Base-by-base conservation (phyloP, 1,140 invertebrate genomes). In the Neodiprion pinetum region DNA sequence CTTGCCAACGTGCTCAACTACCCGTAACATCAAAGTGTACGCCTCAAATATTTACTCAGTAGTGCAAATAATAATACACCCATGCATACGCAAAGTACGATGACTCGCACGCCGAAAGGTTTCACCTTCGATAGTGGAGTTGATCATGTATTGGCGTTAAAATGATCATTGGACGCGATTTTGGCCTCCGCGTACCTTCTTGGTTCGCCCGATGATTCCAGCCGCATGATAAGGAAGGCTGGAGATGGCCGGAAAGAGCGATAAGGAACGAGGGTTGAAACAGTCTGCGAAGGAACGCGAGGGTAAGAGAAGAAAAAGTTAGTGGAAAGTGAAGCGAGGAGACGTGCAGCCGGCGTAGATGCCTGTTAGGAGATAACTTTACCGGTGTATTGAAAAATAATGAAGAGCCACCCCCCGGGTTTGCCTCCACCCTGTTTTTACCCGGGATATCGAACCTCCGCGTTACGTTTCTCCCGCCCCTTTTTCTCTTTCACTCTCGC, bases 341-440 rank as follows among this genome's bases (percentile, higher is more conserved):
- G 53, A 61, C 53, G 4, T 61, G 53, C 11, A 12, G 53, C n/a
- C 53, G 9, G n/a, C 11, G 53, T 61, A 61, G 53, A 61, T 61
- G 53, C 9, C 53, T 61, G 53, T 61, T 61, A 61, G 11, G 53
- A 61, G 53, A 61, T 61, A 61, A 61, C 53, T 61, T 61, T 61
- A 61, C 53, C 53, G 53, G 53, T 61, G 53, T 61, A 61, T 61
- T 61, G 53, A 61, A 61, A 61, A 61, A 61, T 61, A 61, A 61
- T 61, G 53, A 61, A 61, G 53, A 61, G 53, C 53, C 53, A 61
- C 53, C 53, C 53, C 53, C 53, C 17, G 17, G 28, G 28, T n/a
- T 1, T n/a, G 3, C 53, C 53, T n/a, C 53, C 28, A 40, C 28
- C 28, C 28, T 4, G 28, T 40, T 40, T 40, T 40, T 40, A 40